Evolutionary conservation across 2,888 invertebrate genomes (phyloP).

Genomic region (Tanypteryx hageni): DNA sequence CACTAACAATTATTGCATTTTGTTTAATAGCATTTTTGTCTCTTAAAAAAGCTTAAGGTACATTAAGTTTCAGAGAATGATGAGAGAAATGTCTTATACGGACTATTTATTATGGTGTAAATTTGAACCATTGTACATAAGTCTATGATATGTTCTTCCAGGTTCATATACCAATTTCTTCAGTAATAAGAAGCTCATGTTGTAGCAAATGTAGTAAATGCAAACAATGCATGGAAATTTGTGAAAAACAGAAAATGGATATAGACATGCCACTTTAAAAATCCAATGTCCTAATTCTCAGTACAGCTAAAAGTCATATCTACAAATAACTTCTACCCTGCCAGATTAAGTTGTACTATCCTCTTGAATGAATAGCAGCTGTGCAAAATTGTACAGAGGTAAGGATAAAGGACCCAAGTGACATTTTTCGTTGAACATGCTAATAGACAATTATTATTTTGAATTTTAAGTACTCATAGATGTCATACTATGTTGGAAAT

Average conservation of each 20-base stretch:
- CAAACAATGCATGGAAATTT: conserved; percentile 9
- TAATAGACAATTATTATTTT: not conserved
- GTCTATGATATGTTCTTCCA: conserved; percentile 52
- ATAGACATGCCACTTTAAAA: not conserved
- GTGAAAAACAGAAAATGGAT: not conserved
- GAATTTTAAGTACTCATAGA: not conserved
- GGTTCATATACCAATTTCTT: conserved; percentile 38
- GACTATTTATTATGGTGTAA: conserved; percentile 1
- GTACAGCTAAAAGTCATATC: not conserved
- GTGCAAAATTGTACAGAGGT: not conserved
- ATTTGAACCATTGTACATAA: conserved; percentile 41
- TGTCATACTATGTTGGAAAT: not conserved
- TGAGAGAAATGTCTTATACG: not conserved
- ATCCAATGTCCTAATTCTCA: not conserved
- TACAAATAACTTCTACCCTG: not conserved
- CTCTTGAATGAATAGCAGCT: not conserved
- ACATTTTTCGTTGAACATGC: not conserved
- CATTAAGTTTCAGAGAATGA: not conserved
- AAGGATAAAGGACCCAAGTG: conserved; percentile 51
- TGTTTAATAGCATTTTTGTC: conserved; percentile 34
- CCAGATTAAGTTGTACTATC: conserved; percentile 17
- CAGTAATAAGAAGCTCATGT: conserved; percentile 10
- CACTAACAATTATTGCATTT: not conserved
- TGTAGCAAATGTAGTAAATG: not conserved
- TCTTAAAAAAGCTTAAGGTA: conserved; percentile 22